Base-by-base conservation (phyloP, 1,140 invertebrate genomes). In the Frieseomelitta varia region DNA sequence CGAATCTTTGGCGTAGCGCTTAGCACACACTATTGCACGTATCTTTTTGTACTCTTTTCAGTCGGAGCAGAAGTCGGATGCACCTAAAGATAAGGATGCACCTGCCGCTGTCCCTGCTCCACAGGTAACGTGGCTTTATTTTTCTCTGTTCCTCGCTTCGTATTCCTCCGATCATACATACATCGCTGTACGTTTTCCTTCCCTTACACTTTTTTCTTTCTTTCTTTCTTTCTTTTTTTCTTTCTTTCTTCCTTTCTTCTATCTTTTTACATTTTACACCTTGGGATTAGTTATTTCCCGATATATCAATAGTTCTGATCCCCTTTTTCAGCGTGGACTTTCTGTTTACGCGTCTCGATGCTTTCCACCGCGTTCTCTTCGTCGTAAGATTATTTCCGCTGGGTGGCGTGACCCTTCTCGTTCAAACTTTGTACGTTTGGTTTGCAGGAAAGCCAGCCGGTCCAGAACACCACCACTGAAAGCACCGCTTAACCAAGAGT, bases 401-500 rank as follows among this genome's bases (percentile, higher is more conserved):
- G 15, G 19, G 8, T 4, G 15, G 24, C 21, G 2, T 6, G 1
- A 15, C 39, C n/a, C n/a, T 27, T 8, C 24, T 19, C 0, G 14
- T 53, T 15, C n/a, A 4, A 19, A 84, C 4, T 10, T 12, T 4
- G 2, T 68, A n/a, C 61, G 24, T 78, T 19, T 81, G 47, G 58
- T 72, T 95, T 95, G 6, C 90, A 96, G 95, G 95, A 96, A 58
- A 95, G 93, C 90, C 95, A 96, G 89, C 94, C 95, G 87, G 95
- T 95, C 92, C 94, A 95, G 91, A 95, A 95, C 86, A 94, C 95
- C 88, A 95, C 95, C 87, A 94, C 95, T 77, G 95, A 96, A 92
- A 95, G 95, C 94, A 95, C 94, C 92, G 95, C 95, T 94, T 96
- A 96, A 95, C 88, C 87, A 90, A 88, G 74, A 90, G 53, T 76